Evolutionary conservation across 2,888 invertebrate species (phyloP).

Genomic region (Bhutanitis thaidina): DNA sequence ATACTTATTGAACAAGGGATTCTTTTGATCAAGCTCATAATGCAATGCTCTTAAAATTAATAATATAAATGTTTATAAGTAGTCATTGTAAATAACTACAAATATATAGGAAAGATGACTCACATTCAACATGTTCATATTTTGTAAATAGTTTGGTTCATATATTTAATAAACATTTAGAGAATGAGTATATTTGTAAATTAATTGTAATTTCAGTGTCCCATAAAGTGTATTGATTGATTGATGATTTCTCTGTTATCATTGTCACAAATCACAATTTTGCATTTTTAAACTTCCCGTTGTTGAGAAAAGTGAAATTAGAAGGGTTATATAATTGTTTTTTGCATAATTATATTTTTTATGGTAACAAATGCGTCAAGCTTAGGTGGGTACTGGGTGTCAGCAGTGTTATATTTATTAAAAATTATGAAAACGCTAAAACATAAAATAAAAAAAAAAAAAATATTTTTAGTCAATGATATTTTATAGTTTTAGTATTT

Average conservation of each 20-base stretch:
- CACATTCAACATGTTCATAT: constrained; percentile 59
- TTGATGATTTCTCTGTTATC: constrained; percentile 64
- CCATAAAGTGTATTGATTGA: constrained; percentile 63
- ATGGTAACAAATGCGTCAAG: constrained; percentile 52
- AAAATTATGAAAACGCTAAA: too few relatives aligned
- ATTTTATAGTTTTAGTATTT: too few relatives aligned
- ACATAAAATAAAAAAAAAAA: too few relatives aligned
- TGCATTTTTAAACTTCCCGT: constrained; percentile 60
- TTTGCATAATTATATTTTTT: constrained; percentile 61
- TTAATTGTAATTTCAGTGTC: constrained; percentile 69
- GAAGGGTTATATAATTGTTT: constrained; percentile 59
- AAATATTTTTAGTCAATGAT: too few relatives aligned
- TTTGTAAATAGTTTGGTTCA: constrained; percentile 75
- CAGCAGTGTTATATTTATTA: background rate
- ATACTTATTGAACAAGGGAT: constrained; percentile 60
- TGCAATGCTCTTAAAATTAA: constrained; percentile 66
- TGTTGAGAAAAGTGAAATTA: constrained; percentile 56
- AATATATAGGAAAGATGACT: constrained; percentile 62
- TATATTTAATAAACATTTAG: constrained; percentile 67
- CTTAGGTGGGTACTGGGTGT: constrained; percentile 54
- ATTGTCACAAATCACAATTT: constrained; percentile 76
- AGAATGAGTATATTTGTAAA: constrained; percentile 74
- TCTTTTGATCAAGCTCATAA: constrained; percentile 73
- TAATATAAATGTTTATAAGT: constrained; percentile 64
- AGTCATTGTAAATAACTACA: constrained; percentile 78